Evolutionary conservation across 2,888 invertebrate genomes (phyloP).

Genomic region (Ophioninae sp.): DNA sequence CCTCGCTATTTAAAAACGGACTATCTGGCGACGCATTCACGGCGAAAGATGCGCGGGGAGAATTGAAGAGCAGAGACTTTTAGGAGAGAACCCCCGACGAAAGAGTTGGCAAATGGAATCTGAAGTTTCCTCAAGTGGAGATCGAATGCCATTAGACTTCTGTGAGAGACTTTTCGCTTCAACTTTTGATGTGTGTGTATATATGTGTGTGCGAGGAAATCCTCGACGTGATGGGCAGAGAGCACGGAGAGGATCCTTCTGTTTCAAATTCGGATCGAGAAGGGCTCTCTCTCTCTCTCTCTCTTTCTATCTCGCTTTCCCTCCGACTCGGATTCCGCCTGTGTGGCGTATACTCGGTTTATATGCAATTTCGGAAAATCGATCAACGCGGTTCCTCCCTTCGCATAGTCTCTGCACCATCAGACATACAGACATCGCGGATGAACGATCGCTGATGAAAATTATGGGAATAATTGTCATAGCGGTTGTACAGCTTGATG

Average conservation of each 20-base stretch:
- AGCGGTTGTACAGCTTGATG: conserved; percentile 51
- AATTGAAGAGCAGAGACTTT: conserved; percentile 19
- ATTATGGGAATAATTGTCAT: conserved; percentile 78
- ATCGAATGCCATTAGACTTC: conserved; percentile 42
- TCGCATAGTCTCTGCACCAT: conserved; percentile 3
- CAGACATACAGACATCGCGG: conserved; percentile 8
- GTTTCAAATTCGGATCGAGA: conserved; percentile 44
- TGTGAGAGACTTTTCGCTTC: conserved; percentile 2
- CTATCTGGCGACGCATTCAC: not conserved
- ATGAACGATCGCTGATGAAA: conserved; percentile 68
- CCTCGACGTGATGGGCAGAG: not conserved
- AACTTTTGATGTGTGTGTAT: conserved; percentile 13
- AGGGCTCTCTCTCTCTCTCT: not conserved
- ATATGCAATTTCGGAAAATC: conserved; percentile 54
- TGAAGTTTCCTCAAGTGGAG: conserved; percentile 16
- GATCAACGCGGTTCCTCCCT: conserved; percentile 40
- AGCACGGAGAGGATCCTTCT: conserved; percentile 19
- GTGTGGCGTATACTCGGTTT: conserved; percentile 28
- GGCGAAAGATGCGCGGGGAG: not conserved
- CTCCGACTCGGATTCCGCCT: not conserved
- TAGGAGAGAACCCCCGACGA: not conserved
- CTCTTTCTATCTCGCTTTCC: not conserved
- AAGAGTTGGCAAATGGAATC: conserved; percentile 51
- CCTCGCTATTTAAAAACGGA: not conserved
- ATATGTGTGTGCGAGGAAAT: not conserved